Evolutionary conservation across 2,888 invertebrate genomes (phyloP).

Genomic region (Drosophila subsilvestris): DNA sequence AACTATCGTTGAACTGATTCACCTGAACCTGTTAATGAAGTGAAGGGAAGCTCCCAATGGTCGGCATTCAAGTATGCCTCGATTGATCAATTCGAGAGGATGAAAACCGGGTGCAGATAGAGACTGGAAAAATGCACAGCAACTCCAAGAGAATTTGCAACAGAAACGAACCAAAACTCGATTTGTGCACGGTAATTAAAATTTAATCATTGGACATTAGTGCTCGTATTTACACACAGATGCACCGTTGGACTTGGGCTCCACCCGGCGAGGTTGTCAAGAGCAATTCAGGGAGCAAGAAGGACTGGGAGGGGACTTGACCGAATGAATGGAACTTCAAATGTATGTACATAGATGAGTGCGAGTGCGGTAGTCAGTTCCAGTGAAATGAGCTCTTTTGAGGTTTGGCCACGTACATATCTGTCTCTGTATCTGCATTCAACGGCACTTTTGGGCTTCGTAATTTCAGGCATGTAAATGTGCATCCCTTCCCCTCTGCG

Average conservation of each 20-base stretch:
- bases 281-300: slow-evolving; percentile 35
- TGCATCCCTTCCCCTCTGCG: slow-evolving; percentile 6
- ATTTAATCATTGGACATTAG: slow-evolving; percentile 80
- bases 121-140: slow-evolving; percentile 64
- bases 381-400: slow-evolving; percentile 32
- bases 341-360: background rate
- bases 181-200: slow-evolving; percentile 77
- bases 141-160: slow-evolving; percentile 23
- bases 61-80: slow-evolving; percentile 12
- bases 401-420: slow-evolving; percentile 3
- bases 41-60: slow-evolving; percentile 47
- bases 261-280: slow-evolving; percentile 24
- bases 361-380: background rate
- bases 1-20: slow-evolving; percentile 62
- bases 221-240: slow-evolving; percentile 51
- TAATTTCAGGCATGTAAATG: slow-evolving; percentile 47
- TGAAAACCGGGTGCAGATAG: slow-evolving; percentile 45
- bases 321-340: slow-evolving; percentile 2
- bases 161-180: slow-evolving; percentile 61
- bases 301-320: slow-evolving; percentile 8
- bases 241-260: background rate
- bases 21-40: slow-evolving; percentile 76
- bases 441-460: slow-evolving; percentile 22
- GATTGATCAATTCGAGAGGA: slow-evolving; percentile 41
- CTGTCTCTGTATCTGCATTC: slow-evolving; percentile 2